These are phyloP conservation scores for Clunio marinus DNA, from an alignment of 2,888 invertebrate genomes.

Conservation along the genomic window DNA sequence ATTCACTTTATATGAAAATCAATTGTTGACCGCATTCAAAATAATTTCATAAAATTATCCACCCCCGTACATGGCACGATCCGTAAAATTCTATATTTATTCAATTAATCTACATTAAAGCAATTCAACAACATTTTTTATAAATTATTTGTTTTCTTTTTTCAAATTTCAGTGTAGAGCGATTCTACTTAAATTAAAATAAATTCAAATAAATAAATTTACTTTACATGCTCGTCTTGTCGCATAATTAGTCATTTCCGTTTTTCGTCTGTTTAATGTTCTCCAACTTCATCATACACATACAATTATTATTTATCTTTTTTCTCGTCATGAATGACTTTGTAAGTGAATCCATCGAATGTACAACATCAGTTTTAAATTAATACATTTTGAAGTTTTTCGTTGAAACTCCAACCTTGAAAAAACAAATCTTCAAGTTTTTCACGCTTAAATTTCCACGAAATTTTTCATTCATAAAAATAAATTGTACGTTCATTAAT, in stretches of 20 bases:
- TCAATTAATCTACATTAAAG: conserved; percentile 10
- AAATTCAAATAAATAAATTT: conserved; percentile 31
- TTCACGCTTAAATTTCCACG: conserved; percentile 28
- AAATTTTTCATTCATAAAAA: conserved; percentile 34
- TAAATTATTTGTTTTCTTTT: not conserved
- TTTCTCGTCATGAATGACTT: conserved; percentile 16
- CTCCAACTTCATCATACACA: conserved; percentile 31
- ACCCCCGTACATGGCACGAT: not conserved
- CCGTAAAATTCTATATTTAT: not conserved
- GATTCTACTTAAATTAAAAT: conserved; percentile 33
- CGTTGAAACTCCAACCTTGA: conserved; percentile 35
- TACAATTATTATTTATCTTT: conserved; percentile 34
- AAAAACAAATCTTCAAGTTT: conserved; percentile 9
- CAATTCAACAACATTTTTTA: not conserved
- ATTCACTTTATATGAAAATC: no score
- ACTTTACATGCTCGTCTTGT: conserved; percentile 39
- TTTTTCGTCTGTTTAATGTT: conserved; percentile 38
- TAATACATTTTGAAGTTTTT: not conserved
- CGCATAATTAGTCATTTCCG: conserved; percentile 39
- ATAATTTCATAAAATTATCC: not conserved
- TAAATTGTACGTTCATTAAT: conserved; percentile 14
- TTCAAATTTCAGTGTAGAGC: no score
- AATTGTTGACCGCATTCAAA: not conserved
- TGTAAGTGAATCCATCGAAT: conserved; percentile 13
- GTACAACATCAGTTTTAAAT: not conserved